Evolutionary conservation across 2,113 vertebrate genomes (phyloP).

Genomic region (Hemibagrus wyckioides): DNA sequence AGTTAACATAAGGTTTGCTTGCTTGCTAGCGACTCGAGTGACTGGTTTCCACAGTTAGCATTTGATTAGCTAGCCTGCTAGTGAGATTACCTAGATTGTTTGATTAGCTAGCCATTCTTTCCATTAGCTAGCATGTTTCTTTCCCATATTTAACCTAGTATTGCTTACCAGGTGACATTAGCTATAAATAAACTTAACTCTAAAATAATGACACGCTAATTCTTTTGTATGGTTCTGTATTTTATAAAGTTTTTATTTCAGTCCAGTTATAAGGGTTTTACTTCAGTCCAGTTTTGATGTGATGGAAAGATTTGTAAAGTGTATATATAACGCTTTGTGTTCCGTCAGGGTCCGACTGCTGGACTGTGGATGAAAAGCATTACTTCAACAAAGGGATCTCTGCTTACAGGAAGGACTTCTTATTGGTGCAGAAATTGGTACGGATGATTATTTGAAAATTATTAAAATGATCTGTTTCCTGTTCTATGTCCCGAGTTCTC

Average conservation of each 20-base stretch:
- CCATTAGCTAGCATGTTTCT: background rate
- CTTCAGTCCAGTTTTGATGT: background rate
- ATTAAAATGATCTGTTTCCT: background rate
- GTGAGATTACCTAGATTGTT: background rate
- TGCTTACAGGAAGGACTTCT: slow-evolving; percentile 96
- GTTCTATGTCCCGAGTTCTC: background rate
- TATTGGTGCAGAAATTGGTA: slow-evolving; percentile 96
- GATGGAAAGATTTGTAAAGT: background rate
- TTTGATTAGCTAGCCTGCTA: background rate
- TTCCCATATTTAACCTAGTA: background rate
- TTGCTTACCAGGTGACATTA: background rate
- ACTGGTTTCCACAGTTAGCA: background rate
- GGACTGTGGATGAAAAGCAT: slow-evolving; percentile 88
- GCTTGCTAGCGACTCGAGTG: background rate
- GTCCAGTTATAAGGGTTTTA: background rate
- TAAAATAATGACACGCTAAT: background rate
- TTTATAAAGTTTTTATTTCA: background rate
- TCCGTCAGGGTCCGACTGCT: slow-evolving; percentile 88
- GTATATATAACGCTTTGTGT: background rate
- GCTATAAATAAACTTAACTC: background rate
- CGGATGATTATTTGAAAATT: background rate
- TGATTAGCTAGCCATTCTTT: background rate
- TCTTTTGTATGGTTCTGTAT: background rate
- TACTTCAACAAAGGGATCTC: slow-evolving; percentile 97
- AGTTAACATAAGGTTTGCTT: background rate